Base-by-base conservation (phyloP, 2,797 vertebrate species). In the Halcyon chelicuti region DNA sequence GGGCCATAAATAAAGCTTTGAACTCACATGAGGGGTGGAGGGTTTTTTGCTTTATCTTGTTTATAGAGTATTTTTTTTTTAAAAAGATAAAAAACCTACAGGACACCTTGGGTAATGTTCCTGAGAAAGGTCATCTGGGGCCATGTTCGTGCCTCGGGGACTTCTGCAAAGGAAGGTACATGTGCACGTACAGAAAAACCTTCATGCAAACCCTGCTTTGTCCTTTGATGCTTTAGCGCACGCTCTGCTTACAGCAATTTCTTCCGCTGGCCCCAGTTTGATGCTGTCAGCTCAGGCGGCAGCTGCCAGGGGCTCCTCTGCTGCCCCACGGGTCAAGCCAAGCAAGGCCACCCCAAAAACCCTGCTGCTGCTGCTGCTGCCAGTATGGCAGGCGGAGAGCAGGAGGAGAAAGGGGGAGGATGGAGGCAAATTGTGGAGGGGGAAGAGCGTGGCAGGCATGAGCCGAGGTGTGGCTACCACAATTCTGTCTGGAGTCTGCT, bases 261-360 rank as follows among this genome's bases (percentile, higher is more conserved):
- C 61, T 88, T 60, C 47, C 67, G 5, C 49, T 14, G 40, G 23
- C 31, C 46, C 40, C 86, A 51, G 68, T 65, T 42, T 16, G 68
- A 73, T 25, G n/a, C 60, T 62, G 10, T 49, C 94, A 71, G 65
- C 54, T 74, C 46, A 21, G 8, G 25, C 2, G 1, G 72, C 82
- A 96, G 90, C 87, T 92, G 93, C 60, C 40, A 29, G 29, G 46
- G 25, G 35, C 66, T 75, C n/a, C 82, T 57, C 61, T 57, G 73
- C 44, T 2, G 2, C 79, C 42, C 19, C 71, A 88, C 29, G 10
- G 90, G 67, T 62, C 68, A 73, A 90, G 35, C 8, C 51, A 73
- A 86, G 55, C 82, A 79, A 86, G 49, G 68, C 72, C 86, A 93
- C 55, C 46, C 77, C 63, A 60, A 58, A 95, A 77, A 92, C 23